These are phyloP conservation scores for Clarias gariepinus DNA, from an alignment of 2,113 vertebrate species.

Conservation along the genomic window DNA sequence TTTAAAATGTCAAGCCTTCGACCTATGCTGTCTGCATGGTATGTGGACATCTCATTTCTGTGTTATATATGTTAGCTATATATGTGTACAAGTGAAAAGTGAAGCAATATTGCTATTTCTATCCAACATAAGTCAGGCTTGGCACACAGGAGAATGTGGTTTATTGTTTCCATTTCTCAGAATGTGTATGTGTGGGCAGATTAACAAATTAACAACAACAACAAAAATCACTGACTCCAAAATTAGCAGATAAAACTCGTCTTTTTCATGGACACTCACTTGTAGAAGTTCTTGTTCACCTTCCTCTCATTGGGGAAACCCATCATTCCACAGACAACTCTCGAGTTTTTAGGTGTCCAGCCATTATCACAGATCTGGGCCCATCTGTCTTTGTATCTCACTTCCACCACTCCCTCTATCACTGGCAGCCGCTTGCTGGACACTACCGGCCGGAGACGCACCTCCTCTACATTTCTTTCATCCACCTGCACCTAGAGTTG, in stretches of 20 bases:
- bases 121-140: conserved; percentile 7
- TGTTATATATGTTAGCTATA: conserved; percentile 36
- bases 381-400: conserved; percentile 83
- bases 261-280: conserved; percentile 73
- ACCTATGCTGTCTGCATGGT: conserved; percentile 4
- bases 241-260: background rate
- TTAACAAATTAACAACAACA: background rate
- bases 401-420: conserved; percentile 88
- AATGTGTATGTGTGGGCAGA: conserved; percentile 2
- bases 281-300: conserved; percentile 94
- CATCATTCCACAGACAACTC: conserved; percentile 91
- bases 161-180: background rate
- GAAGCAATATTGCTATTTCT: conserved; percentile 64
- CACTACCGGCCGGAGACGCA: conserved; percentile 81
- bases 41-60: conserved; percentile 10
- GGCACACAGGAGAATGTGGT: background rate
- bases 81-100: conserved; percentile 43
- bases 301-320: conserved; percentile 90
- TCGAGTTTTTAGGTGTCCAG: conserved; percentile 86
- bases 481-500: conserved; percentile 71
- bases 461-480: conserved; percentile 85
- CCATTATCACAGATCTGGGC: conserved; percentile 86
- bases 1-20: conserved; percentile 2
- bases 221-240: background rate
- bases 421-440: conserved; percentile 76